Evolutionary conservation across 2,888 invertebrate species (phyloP).

Genomic region (Scaptodrosophila latifasciaeformis): DNA sequence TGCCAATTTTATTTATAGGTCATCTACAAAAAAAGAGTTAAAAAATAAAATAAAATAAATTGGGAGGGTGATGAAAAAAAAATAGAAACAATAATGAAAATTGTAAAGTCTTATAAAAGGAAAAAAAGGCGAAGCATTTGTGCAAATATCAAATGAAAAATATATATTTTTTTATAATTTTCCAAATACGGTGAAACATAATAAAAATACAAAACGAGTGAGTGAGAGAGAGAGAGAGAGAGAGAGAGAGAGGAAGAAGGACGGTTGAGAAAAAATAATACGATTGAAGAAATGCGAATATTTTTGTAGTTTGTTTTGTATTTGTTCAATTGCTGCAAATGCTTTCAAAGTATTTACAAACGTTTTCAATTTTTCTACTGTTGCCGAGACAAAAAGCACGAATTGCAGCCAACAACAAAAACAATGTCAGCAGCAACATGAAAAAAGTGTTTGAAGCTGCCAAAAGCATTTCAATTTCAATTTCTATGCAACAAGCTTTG

Average conservation of each 20-base stretch:
- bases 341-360: conserved; percentile 65
- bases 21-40: conserved; percentile 36
- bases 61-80: conserved; percentile 10
- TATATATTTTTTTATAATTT: not conserved
- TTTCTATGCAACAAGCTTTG: conserved; percentile 44
- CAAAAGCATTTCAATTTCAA: conserved; percentile 66
- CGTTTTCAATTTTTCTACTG: conserved; percentile 54
- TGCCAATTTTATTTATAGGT: conserved; percentile 65
- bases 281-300: not conserved
- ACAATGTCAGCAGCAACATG: conserved; percentile 5
- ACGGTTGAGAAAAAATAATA: no score
- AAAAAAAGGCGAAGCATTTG: conserved; percentile 29
- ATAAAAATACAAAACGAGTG: no score
- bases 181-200: not conserved
- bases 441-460: conserved; percentile 56
- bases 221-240: no score
- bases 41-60: conserved; percentile 11
- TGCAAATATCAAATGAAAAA: conserved; percentile 9
- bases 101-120: conserved; percentile 11
- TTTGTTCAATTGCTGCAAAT: conserved; percentile 68
- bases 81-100: conserved; percentile 19
- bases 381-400: conserved; percentile 41
- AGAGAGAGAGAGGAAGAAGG: no score
- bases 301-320: conserved; percentile 49
- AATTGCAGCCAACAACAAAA: conserved; percentile 28